phyloP scores from a whole-genome alignment of 2,888 invertebrate genomes.

The Scaptomyza polygonia region DNA sequence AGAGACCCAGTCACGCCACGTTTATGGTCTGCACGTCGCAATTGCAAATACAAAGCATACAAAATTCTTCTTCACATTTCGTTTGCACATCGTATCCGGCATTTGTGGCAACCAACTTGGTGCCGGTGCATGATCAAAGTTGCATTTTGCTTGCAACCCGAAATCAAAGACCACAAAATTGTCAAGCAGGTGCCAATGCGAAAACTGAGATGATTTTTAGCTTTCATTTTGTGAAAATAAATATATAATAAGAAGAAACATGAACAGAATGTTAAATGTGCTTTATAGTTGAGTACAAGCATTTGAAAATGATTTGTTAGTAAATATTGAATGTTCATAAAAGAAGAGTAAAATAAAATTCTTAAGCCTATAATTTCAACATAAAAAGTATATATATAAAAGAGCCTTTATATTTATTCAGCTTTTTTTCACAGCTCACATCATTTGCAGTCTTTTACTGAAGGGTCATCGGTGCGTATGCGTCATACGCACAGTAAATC shows the following conservation, averaged over 20 bases:
- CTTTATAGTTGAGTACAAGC: too few species aligned
- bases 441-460: conserved; percentile 6
- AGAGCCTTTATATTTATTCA: neutral
- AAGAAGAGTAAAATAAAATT: neutral
- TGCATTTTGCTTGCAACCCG: conserved; percentile 2
- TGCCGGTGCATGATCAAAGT: conserved; percentile 19
- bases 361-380: neutral
- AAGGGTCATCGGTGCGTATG: conserved; percentile 49
- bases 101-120: neutral
- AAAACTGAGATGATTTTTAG: too few species aligned
- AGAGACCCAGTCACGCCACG: conserved; percentile 57
- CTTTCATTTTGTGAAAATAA: too few species aligned
- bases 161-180: conserved; percentile 29
- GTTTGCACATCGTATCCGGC: conserved; percentile 1
- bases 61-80: conserved; percentile 46
- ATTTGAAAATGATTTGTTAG: too few species aligned
- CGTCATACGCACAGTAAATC: conserved; percentile 49
- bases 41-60: conserved; percentile 55
- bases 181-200: conserved; percentile 16
- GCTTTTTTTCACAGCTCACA: neutral
- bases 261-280: too few species aligned
- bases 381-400: neutral
- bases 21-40: conserved; percentile 59
- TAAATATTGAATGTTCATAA: too few species aligned
- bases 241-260: too few species aligned